Conservation (phyloP, 2,888 invertebrate species). For the Anoncus sp. region DNA sequence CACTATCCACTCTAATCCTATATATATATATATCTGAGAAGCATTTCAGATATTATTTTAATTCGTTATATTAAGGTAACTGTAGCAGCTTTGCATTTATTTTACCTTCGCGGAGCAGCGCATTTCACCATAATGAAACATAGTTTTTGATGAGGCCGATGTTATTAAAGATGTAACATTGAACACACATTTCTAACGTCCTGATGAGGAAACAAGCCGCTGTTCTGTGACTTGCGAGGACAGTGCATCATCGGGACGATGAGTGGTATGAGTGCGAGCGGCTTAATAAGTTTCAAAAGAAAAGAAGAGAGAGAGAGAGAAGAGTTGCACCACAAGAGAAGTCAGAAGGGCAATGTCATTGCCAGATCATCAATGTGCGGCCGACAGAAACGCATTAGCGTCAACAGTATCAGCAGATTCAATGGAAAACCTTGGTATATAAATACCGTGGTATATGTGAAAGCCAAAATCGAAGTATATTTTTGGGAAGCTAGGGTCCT, state of each 20-base stretch:
- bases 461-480: constrained; percentile 19
- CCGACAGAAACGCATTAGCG: constrained; percentile 48
- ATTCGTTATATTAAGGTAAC: not conserved
- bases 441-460: not conserved
- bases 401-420: constrained; percentile 39
- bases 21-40: not conserved
- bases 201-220: constrained; percentile 16
- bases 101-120: not conserved
- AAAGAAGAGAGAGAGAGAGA: constrained; percentile 18
- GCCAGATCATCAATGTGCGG: constrained; percentile 63
- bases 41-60: not conserved
- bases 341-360: constrained; percentile 63
- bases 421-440: constrained; percentile 16
- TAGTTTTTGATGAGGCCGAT: constrained; percentile 9
- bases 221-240: constrained; percentile 35
- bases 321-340: constrained; percentile 49
- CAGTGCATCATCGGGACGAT: constrained; percentile 56
- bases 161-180: constrained; percentile 35
- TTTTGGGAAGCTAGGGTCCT: not conserved
- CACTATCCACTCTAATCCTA: too few species aligned
- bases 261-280: constrained; percentile 51
- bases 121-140: constrained; percentile 28
- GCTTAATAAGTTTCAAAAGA: constrained; percentile 40
- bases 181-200: constrained; percentile 27
- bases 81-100: not conserved